Evolutionary conservation across 2,113 vertebrate species (phyloP), one percentile per base, ranked within the genome.

Genomic region (Hippocampus comes): DNA sequence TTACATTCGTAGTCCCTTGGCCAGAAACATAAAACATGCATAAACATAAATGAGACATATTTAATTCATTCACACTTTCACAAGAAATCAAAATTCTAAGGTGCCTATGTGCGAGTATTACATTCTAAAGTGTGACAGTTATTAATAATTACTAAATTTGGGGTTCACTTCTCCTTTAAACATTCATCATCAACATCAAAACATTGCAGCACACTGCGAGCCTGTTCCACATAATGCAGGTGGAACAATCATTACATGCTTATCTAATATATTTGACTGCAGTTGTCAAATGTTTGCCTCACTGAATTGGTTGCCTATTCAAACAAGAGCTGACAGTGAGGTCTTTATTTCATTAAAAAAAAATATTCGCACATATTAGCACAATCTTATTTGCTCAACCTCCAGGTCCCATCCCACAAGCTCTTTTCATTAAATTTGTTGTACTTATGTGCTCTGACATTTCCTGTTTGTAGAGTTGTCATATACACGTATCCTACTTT

Each of bases 221-320:
- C 23, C 60, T 53, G n/a, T 67, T 71, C 8, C 34, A 78, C n/a
- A 57, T 34, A 61, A 20, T 1, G 4, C 18, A 0, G 30, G 42
- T 60, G 56, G 30, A 72, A 59, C 41, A 57, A 34, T 72, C n/a
- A 63, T 72, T 41, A 51, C 41, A 68, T 15, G 18, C 53, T 43
- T 38, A 75, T 51, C 59, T 59, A 79, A 69, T 65, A 68, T n/a
- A 57, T 71, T 63, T 71, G 56, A 68, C 49, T 0, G 48, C 57
- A 27, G 41, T 42, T 42, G 27, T 51, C 59, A 65, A 34, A 68
- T 74, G 66, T 12, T 27, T 48, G 25, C 63, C 20, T 71, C 23
- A 51, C 43, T 49, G 25, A 57, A 48, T 59, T 71, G 41, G 30
- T 49, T 68, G 42, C 5, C 59, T 72, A 42, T 72, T 72, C 43